Evolutionary conservation across 1,140 invertebrate species (phyloP).

Genomic region (Sycophila sp.): DNA sequence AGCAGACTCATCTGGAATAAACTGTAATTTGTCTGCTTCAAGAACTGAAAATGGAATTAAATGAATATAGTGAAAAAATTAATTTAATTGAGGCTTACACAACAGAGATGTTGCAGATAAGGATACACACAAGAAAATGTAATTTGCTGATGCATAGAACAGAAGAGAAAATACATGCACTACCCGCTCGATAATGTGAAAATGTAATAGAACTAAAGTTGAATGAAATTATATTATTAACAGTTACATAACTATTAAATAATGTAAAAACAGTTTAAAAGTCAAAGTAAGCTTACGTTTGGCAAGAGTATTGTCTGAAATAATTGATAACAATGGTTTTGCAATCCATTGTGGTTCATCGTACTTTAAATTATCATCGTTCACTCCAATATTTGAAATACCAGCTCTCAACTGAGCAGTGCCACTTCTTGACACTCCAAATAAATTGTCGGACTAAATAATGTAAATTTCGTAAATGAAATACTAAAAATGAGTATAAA

Average conservation of each 20-base stretch:
- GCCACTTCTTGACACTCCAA: conserved; percentile 55
- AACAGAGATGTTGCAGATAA: no score
- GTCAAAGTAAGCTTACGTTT: conserved; percentile 52
- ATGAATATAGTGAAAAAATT: no score
- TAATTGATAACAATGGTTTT: conserved; percentile 59
- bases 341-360: conserved; percentile 52
- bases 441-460: conserved; percentile 52
- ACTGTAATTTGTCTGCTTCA: conserved; percentile 49
- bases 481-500: not conserved
- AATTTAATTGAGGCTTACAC: no score
- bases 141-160: no score
- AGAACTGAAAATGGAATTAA: conserved; percentile 58
- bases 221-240: not conserved
- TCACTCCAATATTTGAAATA: conserved; percentile 50
- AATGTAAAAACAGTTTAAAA: not conserved
- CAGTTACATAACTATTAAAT: conserved; percentile 7
- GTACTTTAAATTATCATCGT: conserved; percentile 47
- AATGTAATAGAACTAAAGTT: no score
- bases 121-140: no score
- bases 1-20: conserved; percentile 46
- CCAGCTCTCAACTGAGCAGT: conserved; percentile 54
- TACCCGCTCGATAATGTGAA: no score
- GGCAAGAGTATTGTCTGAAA: conserved; percentile 58
- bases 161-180: no score
- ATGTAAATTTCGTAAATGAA: not conserved